Evolutionary conservation across 53 echinoderm and acorn worm genomes (phyloP).

Genomic region (Antedon mediterranea): DNA sequence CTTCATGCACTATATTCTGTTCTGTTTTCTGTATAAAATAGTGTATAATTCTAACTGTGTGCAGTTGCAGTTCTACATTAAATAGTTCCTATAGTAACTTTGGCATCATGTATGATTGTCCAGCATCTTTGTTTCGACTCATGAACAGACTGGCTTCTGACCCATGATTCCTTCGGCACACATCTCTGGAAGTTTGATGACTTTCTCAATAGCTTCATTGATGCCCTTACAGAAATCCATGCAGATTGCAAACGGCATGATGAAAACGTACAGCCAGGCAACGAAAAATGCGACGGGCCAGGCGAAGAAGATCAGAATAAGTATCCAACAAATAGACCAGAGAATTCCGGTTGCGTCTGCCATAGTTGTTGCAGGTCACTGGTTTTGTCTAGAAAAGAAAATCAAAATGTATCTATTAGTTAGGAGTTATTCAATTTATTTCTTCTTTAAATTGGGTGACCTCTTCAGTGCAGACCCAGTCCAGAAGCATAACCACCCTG

Average conservation of each 20-base stretch:
- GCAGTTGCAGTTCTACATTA: too few species aligned
- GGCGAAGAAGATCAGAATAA: conserved; percentile 81
- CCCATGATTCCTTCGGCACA: conserved; percentile 73
- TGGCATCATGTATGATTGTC: too few species aligned
- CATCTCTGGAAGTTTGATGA: conserved; percentile 67
- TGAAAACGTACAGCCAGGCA: conserved; percentile 78
- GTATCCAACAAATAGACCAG: conserved; percentile 74
- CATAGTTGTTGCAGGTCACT: neutral
- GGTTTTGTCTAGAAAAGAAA: neutral
- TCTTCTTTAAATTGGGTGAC: too few species aligned
- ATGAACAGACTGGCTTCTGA: conserved; percentile 71
- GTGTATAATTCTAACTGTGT: too few species aligned
- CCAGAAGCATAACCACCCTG: too few species aligned
- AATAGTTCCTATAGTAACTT: too few species aligned
- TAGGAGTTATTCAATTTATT: too few species aligned
- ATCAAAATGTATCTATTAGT: too few species aligned
- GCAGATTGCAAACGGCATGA: conserved; percentile 91
- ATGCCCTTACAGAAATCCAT: conserved; percentile 78
- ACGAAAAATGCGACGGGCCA: conserved; percentile 92
- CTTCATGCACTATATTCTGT: too few species aligned
- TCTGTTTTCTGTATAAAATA: too few species aligned
- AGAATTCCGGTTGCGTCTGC: conserved; percentile 61
- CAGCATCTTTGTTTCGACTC: too few species aligned
- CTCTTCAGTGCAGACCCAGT: too few species aligned
- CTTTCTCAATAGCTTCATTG: conserved; percentile 73